These are phyloP conservation scores for Macroglossus sobrinus DNA, from an alignment of 2,113 vertebrate species.

Conservation along the genomic window DNA sequence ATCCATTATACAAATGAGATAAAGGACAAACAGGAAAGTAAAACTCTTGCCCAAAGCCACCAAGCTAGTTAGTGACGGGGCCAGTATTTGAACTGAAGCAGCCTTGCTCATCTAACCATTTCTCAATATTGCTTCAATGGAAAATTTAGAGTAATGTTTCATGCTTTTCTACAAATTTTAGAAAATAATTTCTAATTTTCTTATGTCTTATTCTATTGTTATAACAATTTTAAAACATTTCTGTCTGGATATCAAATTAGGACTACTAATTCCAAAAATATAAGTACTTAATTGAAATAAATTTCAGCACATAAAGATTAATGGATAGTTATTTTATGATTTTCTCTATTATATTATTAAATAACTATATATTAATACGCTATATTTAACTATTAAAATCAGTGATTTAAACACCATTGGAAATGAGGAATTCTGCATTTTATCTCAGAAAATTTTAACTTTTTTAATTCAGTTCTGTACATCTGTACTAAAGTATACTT, in stretches of 20 bases:
- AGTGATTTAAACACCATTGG: not conserved
- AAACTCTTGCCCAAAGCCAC: not conserved
- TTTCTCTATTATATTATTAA: not conserved
- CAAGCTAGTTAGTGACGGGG: no score
- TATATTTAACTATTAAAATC: not conserved
- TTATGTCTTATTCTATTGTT: not conserved
- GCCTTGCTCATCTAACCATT: not conserved
- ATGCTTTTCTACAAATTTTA: not conserved
- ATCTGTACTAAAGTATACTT: not conserved
- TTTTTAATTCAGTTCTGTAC: not conserved
- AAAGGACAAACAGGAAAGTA: not conserved
- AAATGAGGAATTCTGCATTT: not conserved
- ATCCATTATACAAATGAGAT: not conserved
- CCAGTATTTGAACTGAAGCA: not conserved
- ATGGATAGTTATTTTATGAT: not conserved
- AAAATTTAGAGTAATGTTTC: not conserved
- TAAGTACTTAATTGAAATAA: not conserved
- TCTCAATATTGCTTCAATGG: no score
- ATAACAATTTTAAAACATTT: not conserved
- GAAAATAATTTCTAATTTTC: not conserved
- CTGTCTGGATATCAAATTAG: not conserved
- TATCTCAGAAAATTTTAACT: not conserved
- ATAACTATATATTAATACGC: not conserved
- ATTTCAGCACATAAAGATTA: not conserved
- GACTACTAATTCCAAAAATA: not conserved